A percentile compares a stretch with the other conserved stretches of the same genome.
These are phyloP conservation scores for Siniperca undulata DNA, from an alignment of 2,797 vertebrate species.

Conservation along the genomic window DNA sequence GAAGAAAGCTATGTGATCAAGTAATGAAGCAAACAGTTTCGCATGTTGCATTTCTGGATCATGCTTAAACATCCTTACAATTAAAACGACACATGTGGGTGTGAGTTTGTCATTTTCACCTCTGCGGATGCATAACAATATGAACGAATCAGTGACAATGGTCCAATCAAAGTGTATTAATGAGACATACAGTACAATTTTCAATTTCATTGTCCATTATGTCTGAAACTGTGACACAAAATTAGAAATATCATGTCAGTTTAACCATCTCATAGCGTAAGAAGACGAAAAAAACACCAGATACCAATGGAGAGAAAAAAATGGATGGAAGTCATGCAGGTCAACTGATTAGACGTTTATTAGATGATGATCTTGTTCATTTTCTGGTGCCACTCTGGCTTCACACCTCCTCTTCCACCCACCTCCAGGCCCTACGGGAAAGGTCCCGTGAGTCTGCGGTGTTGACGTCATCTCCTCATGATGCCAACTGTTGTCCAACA, in stretches of 20 bases:
- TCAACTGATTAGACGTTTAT: not conserved
- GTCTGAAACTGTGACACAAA: not conserved
- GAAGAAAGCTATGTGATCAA: not conserved
- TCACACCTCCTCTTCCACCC: conserved; percentile 64
- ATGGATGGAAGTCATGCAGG: not conserved
- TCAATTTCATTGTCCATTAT: no score
- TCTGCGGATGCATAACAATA: not conserved
- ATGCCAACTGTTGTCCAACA: conserved; percentile 55
- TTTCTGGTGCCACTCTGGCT: conserved; percentile 37
- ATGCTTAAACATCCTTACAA: not conserved
- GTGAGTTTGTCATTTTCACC: not conserved
- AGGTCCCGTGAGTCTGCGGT: conserved; percentile 52
- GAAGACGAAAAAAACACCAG: not conserved
- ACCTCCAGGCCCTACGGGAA: conserved; percentile 49
- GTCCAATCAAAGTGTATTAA: no score
- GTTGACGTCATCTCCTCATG: conserved; percentile 65
- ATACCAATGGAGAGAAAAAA: not conserved
- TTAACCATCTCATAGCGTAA: no score
- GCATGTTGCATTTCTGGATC: not conserved
- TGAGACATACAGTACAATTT: no score
- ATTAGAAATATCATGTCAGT: no score
- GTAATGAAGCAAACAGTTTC: not conserved
- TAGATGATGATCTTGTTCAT: conserved; percentile 22
- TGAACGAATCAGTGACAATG: no score
- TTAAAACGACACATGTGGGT: not conserved